phyloP scores from a whole-genome alignment of 2,113 vertebrate genomes.

The Leptobrachium ailaonicum region DNA sequence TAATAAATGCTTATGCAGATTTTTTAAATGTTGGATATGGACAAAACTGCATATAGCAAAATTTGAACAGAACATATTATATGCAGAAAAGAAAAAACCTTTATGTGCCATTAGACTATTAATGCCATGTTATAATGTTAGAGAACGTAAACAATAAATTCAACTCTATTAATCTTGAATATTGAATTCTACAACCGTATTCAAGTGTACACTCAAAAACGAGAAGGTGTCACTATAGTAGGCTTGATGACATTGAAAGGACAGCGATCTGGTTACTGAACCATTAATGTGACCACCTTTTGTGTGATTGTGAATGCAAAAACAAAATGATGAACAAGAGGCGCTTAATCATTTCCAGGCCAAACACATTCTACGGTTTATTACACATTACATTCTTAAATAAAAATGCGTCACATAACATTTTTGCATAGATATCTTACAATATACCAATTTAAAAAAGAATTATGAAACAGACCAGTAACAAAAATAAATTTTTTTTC shows the following conservation, averaged over 20 bases:
- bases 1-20: too few relatives aligned
- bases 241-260: not conserved
- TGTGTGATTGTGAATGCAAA: not conserved
- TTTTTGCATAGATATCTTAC: slow-evolving; percentile 99
- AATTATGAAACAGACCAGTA: slow-evolving; percentile 99
- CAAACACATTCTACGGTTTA: slow-evolving; percentile 99
- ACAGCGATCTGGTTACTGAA: not conserved
- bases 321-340: slow-evolving; percentile 63
- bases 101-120: too few relatives aligned
- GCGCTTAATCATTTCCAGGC: slow-evolving; percentile 68
- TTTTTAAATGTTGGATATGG: too few relatives aligned
- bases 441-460: slow-evolving; percentile 99
- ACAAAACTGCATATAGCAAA: too few relatives aligned
- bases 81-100: too few relatives aligned
- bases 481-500: slow-evolving; percentile 99
- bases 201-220: not conserved
- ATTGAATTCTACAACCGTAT: too few relatives aligned
- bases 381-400: slow-evolving; percentile 99
- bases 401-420: slow-evolving; percentile 99
- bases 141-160: too few relatives aligned
- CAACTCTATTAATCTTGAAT: too few relatives aligned
- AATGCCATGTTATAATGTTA: too few relatives aligned
- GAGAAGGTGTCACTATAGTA: too few relatives aligned
- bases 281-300: not conserved
- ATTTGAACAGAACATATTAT: too few relatives aligned